Evolutionary conservation across 1,140 invertebrate genomes (phyloP).

Genomic region (Bombyx mandarina): DNA sequence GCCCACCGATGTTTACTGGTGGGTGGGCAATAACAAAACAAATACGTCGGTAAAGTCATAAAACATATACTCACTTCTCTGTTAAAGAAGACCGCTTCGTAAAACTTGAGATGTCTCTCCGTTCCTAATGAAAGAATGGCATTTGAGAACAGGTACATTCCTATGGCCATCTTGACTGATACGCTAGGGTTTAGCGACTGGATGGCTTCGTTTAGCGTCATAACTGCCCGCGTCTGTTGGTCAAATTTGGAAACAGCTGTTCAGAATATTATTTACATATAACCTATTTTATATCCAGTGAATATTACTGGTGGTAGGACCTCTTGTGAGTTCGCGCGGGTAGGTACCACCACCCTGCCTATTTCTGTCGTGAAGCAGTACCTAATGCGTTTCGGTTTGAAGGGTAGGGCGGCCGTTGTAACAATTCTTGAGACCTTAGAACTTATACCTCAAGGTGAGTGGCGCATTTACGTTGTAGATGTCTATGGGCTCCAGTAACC

Average conservation of each 20-base stretch:
- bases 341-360: no score
- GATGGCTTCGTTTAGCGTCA: constrained; percentile 80
- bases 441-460: no score
- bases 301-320: no score
- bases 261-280: not conserved
- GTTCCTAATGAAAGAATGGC: constrained; percentile 82
- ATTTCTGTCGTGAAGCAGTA: no score
- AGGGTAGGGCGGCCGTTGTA: no score
- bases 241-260: constrained; percentile 10
- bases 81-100: constrained; percentile 76
- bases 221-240: constrained; percentile 76
- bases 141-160: constrained; percentile 78
- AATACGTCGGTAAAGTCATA: not conserved
- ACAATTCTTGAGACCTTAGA: no score
- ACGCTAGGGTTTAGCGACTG: constrained; percentile 77
- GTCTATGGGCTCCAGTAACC: no score
- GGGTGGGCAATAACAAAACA: not conserved
- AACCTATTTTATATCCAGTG: no score
- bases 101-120: constrained; percentile 80
- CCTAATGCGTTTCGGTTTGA: no score
- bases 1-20: no score
- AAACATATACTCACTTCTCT: constrained; percentile 72
- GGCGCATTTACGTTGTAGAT: no score
- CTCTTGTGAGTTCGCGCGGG: no score
- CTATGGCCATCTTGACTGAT: constrained; percentile 78